These are phyloP conservation scores for Papilio gigon DNA, from an alignment of 2,888 invertebrate species.

Conservation along the genomic window DNA sequence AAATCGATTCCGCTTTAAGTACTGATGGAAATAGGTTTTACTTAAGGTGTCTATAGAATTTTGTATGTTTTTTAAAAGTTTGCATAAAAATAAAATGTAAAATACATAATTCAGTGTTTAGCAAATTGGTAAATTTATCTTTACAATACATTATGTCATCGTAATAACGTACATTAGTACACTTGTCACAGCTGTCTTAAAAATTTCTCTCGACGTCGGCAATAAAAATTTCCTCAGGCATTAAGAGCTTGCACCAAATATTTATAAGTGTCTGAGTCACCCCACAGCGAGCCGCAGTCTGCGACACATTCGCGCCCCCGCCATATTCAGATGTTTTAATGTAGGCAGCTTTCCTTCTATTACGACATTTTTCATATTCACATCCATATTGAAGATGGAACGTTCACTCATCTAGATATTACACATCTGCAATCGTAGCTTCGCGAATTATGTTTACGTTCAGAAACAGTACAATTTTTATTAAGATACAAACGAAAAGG, in stretches of 20 bases:
- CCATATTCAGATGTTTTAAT: conserved; percentile 75
- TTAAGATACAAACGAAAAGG: background rate
- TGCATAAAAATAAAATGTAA: too few species aligned
- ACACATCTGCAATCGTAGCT: conserved; percentile 20
- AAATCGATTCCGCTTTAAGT: background rate
- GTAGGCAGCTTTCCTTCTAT: conserved; percentile 58
- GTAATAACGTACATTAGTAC: conserved; percentile 13
- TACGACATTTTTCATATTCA: conserved; percentile 72
- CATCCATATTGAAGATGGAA: conserved; percentile 53
- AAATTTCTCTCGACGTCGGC: conserved; percentile 9
- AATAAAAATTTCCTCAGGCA: conserved; percentile 38
- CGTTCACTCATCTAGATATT: conserved; percentile 41
- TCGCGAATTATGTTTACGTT: background rate
- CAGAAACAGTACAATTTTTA: background rate
- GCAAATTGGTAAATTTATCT: conserved; percentile 3
- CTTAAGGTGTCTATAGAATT: background rate
- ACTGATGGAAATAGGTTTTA: too few species aligned
- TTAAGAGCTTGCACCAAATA: conserved; percentile 48
- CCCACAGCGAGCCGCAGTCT: conserved; percentile 59
- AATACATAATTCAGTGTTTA: too few species aligned
- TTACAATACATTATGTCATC: background rate
- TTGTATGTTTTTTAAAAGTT: conserved; percentile 9
- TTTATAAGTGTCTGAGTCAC: conserved; percentile 58
- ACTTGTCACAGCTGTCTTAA: conserved; percentile 13
- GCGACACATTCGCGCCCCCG: conserved; percentile 68